A percentile compares a stretch with the other conserved stretches of the same genome.
Evolutionary conservation across 2,888 invertebrate genomes (phyloP).

Genomic region (Miltochrista miniata): DNA sequence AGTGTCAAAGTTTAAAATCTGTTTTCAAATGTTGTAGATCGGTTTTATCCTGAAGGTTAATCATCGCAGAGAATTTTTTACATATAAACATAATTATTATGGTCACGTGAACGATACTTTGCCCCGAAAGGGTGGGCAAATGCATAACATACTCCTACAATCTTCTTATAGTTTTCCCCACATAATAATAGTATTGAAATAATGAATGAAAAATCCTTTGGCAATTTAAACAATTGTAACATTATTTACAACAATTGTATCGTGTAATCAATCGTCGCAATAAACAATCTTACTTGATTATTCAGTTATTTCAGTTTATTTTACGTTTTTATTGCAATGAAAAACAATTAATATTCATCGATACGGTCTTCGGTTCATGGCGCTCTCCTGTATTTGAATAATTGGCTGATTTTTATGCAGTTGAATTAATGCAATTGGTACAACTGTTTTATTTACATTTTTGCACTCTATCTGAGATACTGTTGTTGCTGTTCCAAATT

Average conservation of each 20-base stretch:
- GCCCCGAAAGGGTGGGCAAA: no score
- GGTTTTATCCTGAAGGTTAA: no score
- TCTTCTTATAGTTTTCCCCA: no score
- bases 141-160: no score
- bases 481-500: slow-evolving; percentile 27
- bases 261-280: slow-evolving; percentile 5
- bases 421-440: slow-evolving; percentile 79
- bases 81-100: no score
- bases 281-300: slow-evolving; percentile 47
- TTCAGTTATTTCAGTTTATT: slow-evolving; percentile 48
- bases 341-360: slow-evolving; percentile 80
- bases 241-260: not conserved
- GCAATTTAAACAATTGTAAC: not conserved
- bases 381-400: slow-evolving; percentile 74
- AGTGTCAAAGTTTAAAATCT: no score
- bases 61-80: no score
- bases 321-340: slow-evolving; percentile 54
- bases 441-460: slow-evolving; percentile 63
- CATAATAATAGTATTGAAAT: no score
- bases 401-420: slow-evolving; percentile 83
- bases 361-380: slow-evolving; percentile 71
- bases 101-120: no score
- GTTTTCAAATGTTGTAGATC: no score
- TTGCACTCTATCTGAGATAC: slow-evolving; percentile 45
- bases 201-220: no score